A percentile compares a stretch with the other conserved stretches of the same genome.
Evolutionary conservation across 2,797 vertebrate genomes (phyloP).

Genomic region (Chaetophractus vellerosus): DNA sequence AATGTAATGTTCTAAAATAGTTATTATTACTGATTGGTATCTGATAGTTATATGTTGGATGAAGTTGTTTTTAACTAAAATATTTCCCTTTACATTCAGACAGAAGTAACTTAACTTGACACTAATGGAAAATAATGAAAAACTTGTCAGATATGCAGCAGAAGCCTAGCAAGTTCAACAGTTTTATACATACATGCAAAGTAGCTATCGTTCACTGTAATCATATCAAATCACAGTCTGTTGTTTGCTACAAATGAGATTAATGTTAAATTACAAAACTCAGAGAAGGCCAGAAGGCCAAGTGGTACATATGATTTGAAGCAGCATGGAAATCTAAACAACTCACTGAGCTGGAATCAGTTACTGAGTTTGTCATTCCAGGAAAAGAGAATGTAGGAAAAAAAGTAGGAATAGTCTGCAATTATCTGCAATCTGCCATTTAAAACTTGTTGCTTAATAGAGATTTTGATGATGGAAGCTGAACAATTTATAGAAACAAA

Average conservation of each 20-base stretch:
- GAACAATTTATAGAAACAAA: conserved; percentile 1
- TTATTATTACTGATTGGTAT: conserved; percentile 15
- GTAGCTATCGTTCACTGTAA: background rate
- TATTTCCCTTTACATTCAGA: conserved; percentile 9
- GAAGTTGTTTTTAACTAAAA: background rate
- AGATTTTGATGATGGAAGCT: conserved; percentile 16
- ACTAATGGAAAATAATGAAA: conserved; percentile 13
- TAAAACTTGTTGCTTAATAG: conserved; percentile 36
- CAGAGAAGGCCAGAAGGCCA: background rate
- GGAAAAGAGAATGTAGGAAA: conserved; percentile 14
- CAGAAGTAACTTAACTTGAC: conserved; percentile 37
- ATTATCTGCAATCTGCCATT: background rate
- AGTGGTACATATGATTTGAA: background rate
- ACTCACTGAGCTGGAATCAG: conserved; percentile 11
- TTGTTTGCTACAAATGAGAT: background rate
- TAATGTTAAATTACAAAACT: background rate
- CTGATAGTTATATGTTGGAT: background rate
- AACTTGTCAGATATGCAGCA: background rate
- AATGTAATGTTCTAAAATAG: conserved; percentile 32
- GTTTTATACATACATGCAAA: background rate
- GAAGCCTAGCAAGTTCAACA: conserved; percentile 23
- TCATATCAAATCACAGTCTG: background rate
- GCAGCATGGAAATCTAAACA: background rate
- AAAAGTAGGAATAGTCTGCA: background rate
- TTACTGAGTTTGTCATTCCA: conserved; percentile 4